Conservation (phyloP, 1,140 invertebrate genomes). For the Limonius californicus region DNA sequence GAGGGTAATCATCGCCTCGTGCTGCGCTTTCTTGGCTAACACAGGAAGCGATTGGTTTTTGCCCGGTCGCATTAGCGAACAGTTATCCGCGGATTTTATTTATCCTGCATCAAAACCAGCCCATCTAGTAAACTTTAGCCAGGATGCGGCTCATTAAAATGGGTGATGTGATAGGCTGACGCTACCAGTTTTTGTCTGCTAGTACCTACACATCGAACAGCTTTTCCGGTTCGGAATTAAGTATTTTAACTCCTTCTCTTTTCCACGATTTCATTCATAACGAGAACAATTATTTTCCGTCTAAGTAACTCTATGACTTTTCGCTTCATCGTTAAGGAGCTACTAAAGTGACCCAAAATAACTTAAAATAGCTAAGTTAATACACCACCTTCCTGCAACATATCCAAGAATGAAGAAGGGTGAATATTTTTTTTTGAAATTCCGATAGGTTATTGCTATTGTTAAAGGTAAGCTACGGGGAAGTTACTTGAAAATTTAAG, state of each 20-base stretch:
- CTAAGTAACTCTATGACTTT: too few relatives aligned
- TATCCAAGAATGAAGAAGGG: too few relatives aligned
- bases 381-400: too few relatives aligned
- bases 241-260: neutral
- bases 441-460: too few relatives aligned
- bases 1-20: neutral
- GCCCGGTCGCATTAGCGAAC: neutral
- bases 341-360: too few relatives aligned
- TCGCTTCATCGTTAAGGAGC: too few relatives aligned
- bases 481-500: too few relatives aligned
- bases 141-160: constrained; percentile 10
- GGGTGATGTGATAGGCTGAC: neutral
- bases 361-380: too few relatives aligned
- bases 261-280: constrained; percentile 9
- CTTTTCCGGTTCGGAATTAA: neutral
- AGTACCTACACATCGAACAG: too few relatives aligned
- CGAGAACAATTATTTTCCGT: too few relatives aligned
- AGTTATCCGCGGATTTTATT: constrained; percentile 1
- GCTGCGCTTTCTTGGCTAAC: constrained; percentile 3
- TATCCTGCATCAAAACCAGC: neutral
- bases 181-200: constrained; percentile 2
- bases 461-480: too few relatives aligned
- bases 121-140: neutral
- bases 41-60: constrained; percentile 5
- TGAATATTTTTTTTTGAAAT: too few relatives aligned